These are phyloP conservation scores for Meiosimyza decipiens DNA, from an alignment of 2,888 invertebrate species.

Conservation along the genomic window DNA sequence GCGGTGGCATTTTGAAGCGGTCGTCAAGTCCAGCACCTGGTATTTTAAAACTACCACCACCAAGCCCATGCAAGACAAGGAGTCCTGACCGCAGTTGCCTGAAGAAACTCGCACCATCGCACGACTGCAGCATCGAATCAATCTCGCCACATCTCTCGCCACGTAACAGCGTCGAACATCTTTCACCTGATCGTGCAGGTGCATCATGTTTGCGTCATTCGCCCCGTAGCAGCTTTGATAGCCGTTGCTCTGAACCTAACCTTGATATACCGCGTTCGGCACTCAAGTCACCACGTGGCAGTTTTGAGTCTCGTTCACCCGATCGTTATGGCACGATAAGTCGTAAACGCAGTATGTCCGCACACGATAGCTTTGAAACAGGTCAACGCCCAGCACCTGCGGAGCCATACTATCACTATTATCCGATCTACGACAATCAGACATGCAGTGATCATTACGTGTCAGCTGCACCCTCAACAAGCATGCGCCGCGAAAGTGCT, in stretches of 20 bases:
- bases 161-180: constrained; percentile 62
- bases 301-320: constrained; percentile 58
- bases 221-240: constrained; percentile 65
- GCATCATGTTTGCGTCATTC: constrained; percentile 60
- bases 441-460: constrained; percentile 65
- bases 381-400: constrained; percentile 39
- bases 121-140: constrained; percentile 62
- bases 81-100: constrained; percentile 66
- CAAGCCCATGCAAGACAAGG: constrained; percentile 63
- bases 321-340: constrained; percentile 48
- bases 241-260: constrained; percentile 63
- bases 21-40: constrained; percentile 57
- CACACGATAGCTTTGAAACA: constrained; percentile 65
- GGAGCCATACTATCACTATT: constrained; percentile 65
- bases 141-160: constrained; percentile 65
- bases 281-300: constrained; percentile 56
- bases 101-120: constrained; percentile 61
- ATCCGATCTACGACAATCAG: constrained; percentile 65
- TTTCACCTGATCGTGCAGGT: constrained; percentile 62
- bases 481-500: constrained; percentile 48
- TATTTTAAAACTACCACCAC: constrained; percentile 61
- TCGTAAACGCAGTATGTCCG: constrained; percentile 65
- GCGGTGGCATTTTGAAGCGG: constrained; percentile 64
- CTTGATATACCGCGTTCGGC: constrained; percentile 57
- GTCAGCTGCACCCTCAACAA: constrained; percentile 53